Base-by-base conservation (phyloP, 2,797 vertebrate genomes). In the Poecilia wingei region DNA sequence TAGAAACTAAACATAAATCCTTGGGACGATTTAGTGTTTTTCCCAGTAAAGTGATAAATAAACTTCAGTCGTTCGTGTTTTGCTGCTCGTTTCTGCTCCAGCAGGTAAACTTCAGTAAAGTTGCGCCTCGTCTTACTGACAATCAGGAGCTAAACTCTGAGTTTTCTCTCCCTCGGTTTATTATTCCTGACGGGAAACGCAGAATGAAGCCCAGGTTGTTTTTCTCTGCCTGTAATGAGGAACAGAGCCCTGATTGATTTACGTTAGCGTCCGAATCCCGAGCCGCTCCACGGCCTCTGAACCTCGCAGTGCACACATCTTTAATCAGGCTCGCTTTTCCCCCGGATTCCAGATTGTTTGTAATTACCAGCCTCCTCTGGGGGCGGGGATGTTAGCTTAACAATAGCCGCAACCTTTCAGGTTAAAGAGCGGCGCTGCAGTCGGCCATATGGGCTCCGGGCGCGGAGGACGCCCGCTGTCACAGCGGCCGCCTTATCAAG, bases 321-420 rank as follows among this genome's bases (percentile, higher is more conserved):
- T 91, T 89, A 91, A 92, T 92, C 87, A 89, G 74, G 14, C 80
- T 93, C 87, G 87, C 88, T 84, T 93, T 89, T 72, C 87, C 81
- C 79, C 87, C 82, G 86, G 89, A 90, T 90, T 90, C 88, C 90
- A 87, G 91, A 84, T 83, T 91, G 89, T 92, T 93, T 92, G 91
- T 92, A 92, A 93, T 90, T 89, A 92, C 86, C 74, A 1, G 81
- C 84, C 87, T 87, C 89, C 89, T 88, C 79, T 45, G 86, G 82
- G 84, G 41, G 86, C 78, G 85, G 78, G 55, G 55, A 14, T n/a
- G 79, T 85, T 82, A 86, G 86, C 91, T 82, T 78, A 81, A 92
- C 92, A 92, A 92, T 91, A 85, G 84, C 76, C 83, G 74, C n/a
- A 80, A 84, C 82, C 87, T 89, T 51, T 78, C 0, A 89, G 93